Percentiles rank a stretch among this genome's conserved stretches.
Evolutionary conservation across 2,888 invertebrate genomes (phyloP).

Genomic region (Platycheirus rosarum): DNA sequence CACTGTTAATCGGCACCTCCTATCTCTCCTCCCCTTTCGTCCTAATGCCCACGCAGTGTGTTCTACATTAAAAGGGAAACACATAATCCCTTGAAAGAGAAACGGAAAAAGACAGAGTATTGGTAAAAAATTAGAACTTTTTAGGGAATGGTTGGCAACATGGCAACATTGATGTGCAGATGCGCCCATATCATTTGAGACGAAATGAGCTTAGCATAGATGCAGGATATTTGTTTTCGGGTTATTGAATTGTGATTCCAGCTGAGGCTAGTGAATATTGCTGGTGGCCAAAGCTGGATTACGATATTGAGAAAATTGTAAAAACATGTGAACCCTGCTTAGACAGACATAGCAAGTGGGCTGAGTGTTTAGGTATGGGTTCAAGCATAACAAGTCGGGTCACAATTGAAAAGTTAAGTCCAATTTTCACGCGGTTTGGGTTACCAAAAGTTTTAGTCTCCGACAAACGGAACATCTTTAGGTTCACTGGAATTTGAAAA

Average conservation of each 20-base stretch:
- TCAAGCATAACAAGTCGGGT: slow-evolving; percentile 1
- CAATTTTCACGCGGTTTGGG: slow-evolving; percentile 1
- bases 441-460: background rate
- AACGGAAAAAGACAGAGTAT: background rate
- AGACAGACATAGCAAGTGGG: background rate
- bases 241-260: background rate
- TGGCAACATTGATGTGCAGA: background rate
- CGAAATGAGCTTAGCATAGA: background rate
- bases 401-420: slow-evolving; percentile 2
- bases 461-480: slow-evolving; percentile 2
- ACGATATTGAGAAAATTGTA: background rate
- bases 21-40: no score
- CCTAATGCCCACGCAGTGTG: no score
- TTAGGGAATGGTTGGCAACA: background rate
- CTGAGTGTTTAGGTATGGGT: background rate
- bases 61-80: no score
- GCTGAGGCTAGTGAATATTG: background rate
- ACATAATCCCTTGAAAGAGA: background rate
- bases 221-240: background rate
- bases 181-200: background rate
- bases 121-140: background rate
- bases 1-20: no score
- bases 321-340: slow-evolving; percentile 1
- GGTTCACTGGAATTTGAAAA: background rate
- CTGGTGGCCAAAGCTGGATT: slow-evolving; percentile 1